Evolutionary conservation across 2,888 invertebrate species (phyloP).

Genomic region (Suillia variegata): DNA sequence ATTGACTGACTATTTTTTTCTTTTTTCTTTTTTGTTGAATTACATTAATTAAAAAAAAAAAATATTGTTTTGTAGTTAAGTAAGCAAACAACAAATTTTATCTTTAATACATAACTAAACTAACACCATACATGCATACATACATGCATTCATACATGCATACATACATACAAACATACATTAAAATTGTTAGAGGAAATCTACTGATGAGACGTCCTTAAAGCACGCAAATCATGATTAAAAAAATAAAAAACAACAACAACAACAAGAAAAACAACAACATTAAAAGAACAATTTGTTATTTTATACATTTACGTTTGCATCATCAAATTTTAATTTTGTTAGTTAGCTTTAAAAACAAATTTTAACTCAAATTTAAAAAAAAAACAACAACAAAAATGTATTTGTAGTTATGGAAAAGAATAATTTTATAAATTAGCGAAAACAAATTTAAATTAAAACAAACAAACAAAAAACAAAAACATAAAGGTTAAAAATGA

Average conservation of each 20-base stretch:
- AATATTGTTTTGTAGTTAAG: conserved; percentile 11
- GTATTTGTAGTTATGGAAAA: background rate
- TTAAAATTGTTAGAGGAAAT: background rate
- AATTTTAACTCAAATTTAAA: conserved; percentile 1
- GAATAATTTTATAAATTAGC: background rate
- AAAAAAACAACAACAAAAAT: no score
- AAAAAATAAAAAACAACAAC: conserved; percentile 15
- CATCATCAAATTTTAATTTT: conserved; percentile 5
- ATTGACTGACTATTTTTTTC: conserved; percentile 14
- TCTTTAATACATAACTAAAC: background rate
- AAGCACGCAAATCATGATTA: background rate
- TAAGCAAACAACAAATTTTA: background rate
- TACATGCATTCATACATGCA: no score
- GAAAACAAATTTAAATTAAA: background rate
- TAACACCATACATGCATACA: no score
- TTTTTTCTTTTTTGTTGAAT: conserved; percentile 15
- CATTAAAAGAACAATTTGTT: conserved; percentile 17
- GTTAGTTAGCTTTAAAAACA: conserved; percentile 11
- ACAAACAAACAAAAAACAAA: conserved; percentile 8
- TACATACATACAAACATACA: background rate
- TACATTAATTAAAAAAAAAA: no score
- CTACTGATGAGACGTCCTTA: background rate
- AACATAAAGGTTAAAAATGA: background rate
- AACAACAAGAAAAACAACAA: no score
- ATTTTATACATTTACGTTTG: background rate